Evolutionary conservation across 2,888 invertebrate genomes (phyloP), one percentile per base, ranked within the genome.

Genomic region (Ernsta delagoae): DNA sequence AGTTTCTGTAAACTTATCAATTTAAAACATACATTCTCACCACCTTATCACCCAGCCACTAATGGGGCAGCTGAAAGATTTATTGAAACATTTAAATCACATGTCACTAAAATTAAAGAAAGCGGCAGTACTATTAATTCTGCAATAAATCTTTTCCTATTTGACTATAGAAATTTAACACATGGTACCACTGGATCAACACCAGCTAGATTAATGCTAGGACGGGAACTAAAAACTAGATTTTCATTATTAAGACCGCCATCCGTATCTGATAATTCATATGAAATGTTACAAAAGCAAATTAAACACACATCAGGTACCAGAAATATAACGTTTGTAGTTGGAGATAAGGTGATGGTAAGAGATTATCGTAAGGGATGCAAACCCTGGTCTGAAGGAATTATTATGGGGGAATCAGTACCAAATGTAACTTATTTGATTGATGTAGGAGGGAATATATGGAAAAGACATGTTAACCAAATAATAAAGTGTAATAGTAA

Each of bases 51-150:
- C 24, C 72, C 72, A 5, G 72, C 72, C 8, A 71, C 72, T 0
- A 73, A 74, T 65, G 72, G 72, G 4, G 70, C 70, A 1, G 74
- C 74, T 1, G 72, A 74, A 50, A 50, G 73, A 11, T 72, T 74
- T 71, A 71, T 74, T 4, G 74, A 71, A 16, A 71, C 70, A 12
- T 72, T 73, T 66, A 72, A 72, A 69, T 45, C 69, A 8, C 48
- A 72, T 56, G n/a, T 73, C 1, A 70, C 43, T 12, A 68, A 71
- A 71, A 70, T 70, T 34, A 45, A 56, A 4, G 70, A 70, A 3
- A 61, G 48, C 54, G 70, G 70, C 8, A 60, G 65, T 16, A 16
- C 54, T 16, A 16, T 48, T 48, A 48, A 48, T 11, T 48, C 11
- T 12, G 48, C 48, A 11, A 48, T 48, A 0, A 11, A 11, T 3